These are phyloP conservation scores for Drosophila mauritiana DNA, from an alignment of 1,140 invertebrate species.

Conservation along the genomic window DNA sequence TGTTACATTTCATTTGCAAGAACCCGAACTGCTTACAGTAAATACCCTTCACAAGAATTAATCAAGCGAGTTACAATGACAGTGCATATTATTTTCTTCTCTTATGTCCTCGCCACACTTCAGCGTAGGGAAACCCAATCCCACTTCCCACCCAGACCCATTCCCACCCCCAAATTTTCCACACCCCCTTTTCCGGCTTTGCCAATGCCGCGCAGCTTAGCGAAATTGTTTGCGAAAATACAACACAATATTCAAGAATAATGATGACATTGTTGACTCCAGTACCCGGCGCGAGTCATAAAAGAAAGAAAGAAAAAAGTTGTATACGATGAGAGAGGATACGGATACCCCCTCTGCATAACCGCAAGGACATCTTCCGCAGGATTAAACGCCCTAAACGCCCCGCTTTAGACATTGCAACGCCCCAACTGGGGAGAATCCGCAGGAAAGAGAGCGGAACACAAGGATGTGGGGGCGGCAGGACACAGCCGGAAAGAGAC, in stretches of 20 bases:
- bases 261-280: conserved; percentile 84
- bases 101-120: conserved; percentile 68
- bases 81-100: conserved; percentile 82
- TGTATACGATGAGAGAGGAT: conserved; percentile 19
- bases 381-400: conserved; percentile 82
- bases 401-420: conserved; percentile 79
- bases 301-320: conserved; percentile 37
- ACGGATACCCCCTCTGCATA: conserved; percentile 42
- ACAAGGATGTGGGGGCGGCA: background rate
- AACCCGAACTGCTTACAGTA: background rate
- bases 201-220: conserved; percentile 70
- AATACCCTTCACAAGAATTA: conserved; percentile 71
- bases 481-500: conserved; percentile 42
- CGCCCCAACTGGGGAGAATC: conserved; percentile 50
- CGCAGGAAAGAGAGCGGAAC: conserved; percentile 13
- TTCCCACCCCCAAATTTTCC: conserved; percentile 3
- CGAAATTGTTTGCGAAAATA: conserved; percentile 83
- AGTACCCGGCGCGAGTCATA: conserved; percentile 70
- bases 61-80: conserved; percentile 82
- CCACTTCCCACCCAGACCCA: background rate
- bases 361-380: conserved; percentile 81
- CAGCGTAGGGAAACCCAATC: conserved; percentile 23
- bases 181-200: conserved; percentile 32
- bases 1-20: too few species aligned
- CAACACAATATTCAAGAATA: conserved; percentile 84